Conservation (phyloP, 2,113 vertebrate genomes). For the Tenrec ecaudatus region DNA sequence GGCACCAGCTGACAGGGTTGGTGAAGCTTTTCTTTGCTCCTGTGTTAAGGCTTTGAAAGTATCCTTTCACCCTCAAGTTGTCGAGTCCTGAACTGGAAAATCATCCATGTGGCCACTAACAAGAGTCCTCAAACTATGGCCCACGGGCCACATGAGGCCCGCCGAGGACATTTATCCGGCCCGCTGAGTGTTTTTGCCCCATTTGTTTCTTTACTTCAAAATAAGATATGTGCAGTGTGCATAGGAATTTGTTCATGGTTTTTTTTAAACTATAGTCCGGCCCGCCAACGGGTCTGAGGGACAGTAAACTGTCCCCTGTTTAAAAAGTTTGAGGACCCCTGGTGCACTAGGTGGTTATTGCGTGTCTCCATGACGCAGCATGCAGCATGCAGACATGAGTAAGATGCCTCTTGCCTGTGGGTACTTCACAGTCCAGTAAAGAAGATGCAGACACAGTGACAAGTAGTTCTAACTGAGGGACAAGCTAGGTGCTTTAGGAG, state of each 20-base stretch:
- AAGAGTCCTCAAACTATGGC: no score
- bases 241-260: no score
- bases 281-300: no score
- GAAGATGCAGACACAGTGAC: background rate
- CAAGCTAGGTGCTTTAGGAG: background rate
- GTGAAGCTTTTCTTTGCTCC: background rate
- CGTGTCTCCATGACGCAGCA: background rate
- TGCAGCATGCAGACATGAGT: background rate
- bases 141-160: no score
- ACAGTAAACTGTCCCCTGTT: no score
- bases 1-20: background rate
- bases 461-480: background rate
- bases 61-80: background rate
- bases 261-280: no score
- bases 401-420: background rate
- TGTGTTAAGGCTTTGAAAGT: background rate
- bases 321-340: no score
- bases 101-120: background rate
- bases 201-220: no score
- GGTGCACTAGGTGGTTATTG: background rate
- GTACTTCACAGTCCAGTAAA: background rate
- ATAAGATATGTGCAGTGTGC: no score
- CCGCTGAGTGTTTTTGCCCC: no score
- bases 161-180: no score
- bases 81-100: background rate